phyloP scores from a whole-genome alignment of 2,797 vertebrate genomes.

The Manis javanica region DNA sequence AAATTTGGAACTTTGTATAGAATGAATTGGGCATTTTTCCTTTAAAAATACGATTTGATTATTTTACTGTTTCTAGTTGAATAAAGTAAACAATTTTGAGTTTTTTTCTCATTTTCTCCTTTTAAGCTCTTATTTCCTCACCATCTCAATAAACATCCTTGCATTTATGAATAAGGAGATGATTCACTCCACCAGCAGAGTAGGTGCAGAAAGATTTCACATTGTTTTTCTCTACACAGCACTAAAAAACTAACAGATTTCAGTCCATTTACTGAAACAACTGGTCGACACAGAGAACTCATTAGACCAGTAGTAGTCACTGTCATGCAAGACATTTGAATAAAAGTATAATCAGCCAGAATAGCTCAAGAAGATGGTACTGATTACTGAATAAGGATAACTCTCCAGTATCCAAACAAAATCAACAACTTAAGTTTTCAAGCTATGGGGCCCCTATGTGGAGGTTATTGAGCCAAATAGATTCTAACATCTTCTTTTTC shows the following conservation, averaged over 20 bases:
- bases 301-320: not conserved
- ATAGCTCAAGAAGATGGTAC: not conserved
- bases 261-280: constrained; percentile 23
- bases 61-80: constrained; percentile 18
- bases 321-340: not conserved
- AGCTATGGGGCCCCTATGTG: constrained; percentile 46
- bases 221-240: constrained; percentile 19
- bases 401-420: constrained; percentile 63
- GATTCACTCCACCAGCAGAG: not conserved
- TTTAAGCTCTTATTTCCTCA: constrained; percentile 52
- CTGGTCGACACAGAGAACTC: not conserved
- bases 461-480: constrained; percentile 77
- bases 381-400: constrained; percentile 73
- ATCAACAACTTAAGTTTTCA: constrained; percentile 67
- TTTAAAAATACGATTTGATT: constrained; percentile 46
- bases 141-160: not conserved
- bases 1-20: not conserved
- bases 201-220: not conserved
- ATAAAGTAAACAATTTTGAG: constrained; percentile 1
- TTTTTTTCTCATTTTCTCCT: constrained; percentile 8
- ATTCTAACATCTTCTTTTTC: constrained; percentile 78
- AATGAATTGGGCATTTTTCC: not conserved
- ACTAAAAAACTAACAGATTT: constrained; percentile 30
- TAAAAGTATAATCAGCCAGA: not conserved
- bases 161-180: not conserved